Base-by-base conservation (phyloP, 2,888 invertebrate genomes). In the Lagria hirta region DNA sequence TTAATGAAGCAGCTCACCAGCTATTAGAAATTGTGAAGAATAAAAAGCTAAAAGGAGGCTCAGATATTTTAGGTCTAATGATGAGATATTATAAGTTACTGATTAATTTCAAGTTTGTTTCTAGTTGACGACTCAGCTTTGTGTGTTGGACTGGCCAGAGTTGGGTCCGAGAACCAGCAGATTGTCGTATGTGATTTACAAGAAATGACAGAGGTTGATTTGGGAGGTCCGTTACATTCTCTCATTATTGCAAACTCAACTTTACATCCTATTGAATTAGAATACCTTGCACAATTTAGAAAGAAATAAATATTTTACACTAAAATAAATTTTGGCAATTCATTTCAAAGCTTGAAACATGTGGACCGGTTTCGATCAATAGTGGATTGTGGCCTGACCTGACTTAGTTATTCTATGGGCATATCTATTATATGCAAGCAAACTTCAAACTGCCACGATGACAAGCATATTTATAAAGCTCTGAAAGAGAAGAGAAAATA, bases 151-250 rank as follows among this genome's bases (percentile, higher is more conserved):
- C 70, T 98, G 49, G 93, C 95, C 0, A 77, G 98, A 61, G 86
- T 99, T 16, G 99, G 99, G 6, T 84, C 90, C 43, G 80, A 83
- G 8, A 83, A 85, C 61, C 92, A 94, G 73, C 74, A 79, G 62
- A 90, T 99, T 58, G 73, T 81, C 7, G 86, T 82, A 21, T 83
- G 83, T 62, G 78, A 85, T 5, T 73, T 99, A 48, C 70, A 78
- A 50, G 79, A 85, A 52, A 88, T 99, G 89, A 71, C 75, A 32
- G 62, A 72, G 11, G 70, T 71, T 26, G 83, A 89, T 63, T 75
- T 99, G 50, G 98, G 99, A 3, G 77, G 80, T 20, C 99, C 99
- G 1, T 77, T 99, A 24, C 99, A 99, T 74, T 97, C 94, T 24
- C 77, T 99, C 24, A 84, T 99, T 36, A 84, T 99, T 61, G 84